A percentile compares a stretch with the other conserved stretches of the same genome.
phyloP scores from a whole-genome alignment of 2,113 vertebrate species.

The Sminthopsis crassicaudata region DNA sequence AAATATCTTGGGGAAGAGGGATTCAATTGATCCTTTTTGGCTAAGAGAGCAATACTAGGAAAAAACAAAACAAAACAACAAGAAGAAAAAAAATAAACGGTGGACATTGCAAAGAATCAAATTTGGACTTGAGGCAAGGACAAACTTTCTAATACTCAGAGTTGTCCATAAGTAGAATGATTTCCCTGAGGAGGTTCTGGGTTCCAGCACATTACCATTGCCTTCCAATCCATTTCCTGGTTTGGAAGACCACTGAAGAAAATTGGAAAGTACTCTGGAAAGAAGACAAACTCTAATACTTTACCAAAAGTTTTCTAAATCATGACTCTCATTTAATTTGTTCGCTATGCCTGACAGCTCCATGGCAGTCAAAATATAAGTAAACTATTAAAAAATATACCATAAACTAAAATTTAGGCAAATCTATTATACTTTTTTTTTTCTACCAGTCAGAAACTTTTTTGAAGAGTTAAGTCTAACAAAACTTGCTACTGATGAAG shows the following conservation, averaged over 20 bases:
- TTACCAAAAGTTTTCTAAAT: background rate
- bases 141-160: background rate
- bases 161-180: background rate
- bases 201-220: background rate
- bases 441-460: background rate
- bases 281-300: background rate
- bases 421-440: background rate
- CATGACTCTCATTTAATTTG: background rate
- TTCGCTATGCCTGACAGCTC: background rate
- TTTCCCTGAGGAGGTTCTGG: background rate
- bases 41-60: background rate
- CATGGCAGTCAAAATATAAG: background rate
- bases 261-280: background rate
- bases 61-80: no score
- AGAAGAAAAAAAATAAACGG: no score
- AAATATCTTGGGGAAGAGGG: background rate
- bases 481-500: background rate
- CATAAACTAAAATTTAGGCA: background rate
- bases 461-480: background rate
- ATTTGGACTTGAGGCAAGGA: background rate
- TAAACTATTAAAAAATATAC: background rate
- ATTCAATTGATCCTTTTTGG: background rate
- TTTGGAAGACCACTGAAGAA: background rate
- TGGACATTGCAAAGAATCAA: background rate
- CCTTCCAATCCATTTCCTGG: background rate